phyloP scores from a whole-genome alignment of 1,140 invertebrate species.

The Leguminivora glycinivorella region DNA sequence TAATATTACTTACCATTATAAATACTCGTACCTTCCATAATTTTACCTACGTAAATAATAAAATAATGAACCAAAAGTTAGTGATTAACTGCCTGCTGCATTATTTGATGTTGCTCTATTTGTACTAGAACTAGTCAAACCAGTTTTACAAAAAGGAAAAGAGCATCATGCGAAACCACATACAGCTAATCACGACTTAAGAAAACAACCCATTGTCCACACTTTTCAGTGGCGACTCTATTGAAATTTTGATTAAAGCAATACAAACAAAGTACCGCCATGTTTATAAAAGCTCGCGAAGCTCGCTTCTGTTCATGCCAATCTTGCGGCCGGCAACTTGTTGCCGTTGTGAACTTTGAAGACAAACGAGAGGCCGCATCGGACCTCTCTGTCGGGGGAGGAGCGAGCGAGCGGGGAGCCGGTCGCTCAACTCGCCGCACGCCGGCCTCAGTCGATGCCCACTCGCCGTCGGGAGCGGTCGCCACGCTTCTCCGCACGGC shows the following conservation, averaged over 20 bases:
- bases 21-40: no score
- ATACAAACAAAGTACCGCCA: constrained; percentile 75
- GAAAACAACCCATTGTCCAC: constrained; percentile 34
- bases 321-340: constrained; percentile 75
- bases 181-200: constrained; percentile 13
- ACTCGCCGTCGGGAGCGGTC: constrained; percentile 48
- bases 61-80: constrained; percentile 4
- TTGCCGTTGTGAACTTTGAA: constrained; percentile 75
- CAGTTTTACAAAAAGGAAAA: neutral
- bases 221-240: constrained; percentile 48
- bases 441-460: constrained; percentile 66
- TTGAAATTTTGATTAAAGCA: constrained; percentile 71
- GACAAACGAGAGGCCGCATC: constrained; percentile 56
- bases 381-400: constrained; percentile 65
- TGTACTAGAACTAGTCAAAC: constrained; percentile 17
- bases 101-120: neutral
- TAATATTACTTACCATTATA: neutral
- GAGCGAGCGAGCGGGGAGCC: constrained; percentile 67
- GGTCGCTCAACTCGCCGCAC: constrained; percentile 63
- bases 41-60: neutral
- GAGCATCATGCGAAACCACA: neutral
- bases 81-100: neutral
- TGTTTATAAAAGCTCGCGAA: constrained; percentile 77
- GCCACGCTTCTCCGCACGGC: constrained; percentile 39
- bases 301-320: constrained; percentile 77